Evolutionary conservation across 1,140 invertebrate genomes (phyloP).

Genomic region (Archivesica marissinica): DNA sequence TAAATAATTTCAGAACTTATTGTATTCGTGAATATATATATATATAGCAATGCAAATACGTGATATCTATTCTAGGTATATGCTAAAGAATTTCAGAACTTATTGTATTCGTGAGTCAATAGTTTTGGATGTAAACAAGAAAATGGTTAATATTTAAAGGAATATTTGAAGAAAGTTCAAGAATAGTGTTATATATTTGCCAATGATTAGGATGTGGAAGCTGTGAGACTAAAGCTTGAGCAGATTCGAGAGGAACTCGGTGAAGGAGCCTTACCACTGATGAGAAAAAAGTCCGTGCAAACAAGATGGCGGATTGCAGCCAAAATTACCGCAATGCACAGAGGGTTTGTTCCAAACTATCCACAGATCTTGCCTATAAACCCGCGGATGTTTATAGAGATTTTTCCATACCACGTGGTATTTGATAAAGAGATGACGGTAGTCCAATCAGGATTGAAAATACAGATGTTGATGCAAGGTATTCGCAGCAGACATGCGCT

Average conservation of each 20-base stretch:
- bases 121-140: no score
- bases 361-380: conserved; percentile 68
- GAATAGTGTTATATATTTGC: not conserved
- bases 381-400: conserved; percentile 74
- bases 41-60: no score
- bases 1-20: no score
- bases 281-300: conserved; percentile 59
- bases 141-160: no score
- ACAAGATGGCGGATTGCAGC: conserved; percentile 70
- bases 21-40: no score
- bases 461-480: conserved; percentile 86
- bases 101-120: no score
- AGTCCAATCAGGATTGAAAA: conserved; percentile 78
- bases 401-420: conserved; percentile 84
- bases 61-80: no score
- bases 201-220: conserved; percentile 68
- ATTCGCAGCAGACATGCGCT: conserved; percentile 86
- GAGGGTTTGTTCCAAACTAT: conserved; percentile 71
- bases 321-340: conserved; percentile 66
- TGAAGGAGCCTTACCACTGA: conserved; percentile 69
- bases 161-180: not conserved
- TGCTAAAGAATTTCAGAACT: no score
- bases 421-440: conserved; percentile 82
- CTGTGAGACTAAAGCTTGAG: conserved; percentile 67
- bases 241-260: conserved; percentile 68